phyloP scores from a whole-genome alignment of 2,113 vertebrate species.

The Orycteropus afer region DNA sequence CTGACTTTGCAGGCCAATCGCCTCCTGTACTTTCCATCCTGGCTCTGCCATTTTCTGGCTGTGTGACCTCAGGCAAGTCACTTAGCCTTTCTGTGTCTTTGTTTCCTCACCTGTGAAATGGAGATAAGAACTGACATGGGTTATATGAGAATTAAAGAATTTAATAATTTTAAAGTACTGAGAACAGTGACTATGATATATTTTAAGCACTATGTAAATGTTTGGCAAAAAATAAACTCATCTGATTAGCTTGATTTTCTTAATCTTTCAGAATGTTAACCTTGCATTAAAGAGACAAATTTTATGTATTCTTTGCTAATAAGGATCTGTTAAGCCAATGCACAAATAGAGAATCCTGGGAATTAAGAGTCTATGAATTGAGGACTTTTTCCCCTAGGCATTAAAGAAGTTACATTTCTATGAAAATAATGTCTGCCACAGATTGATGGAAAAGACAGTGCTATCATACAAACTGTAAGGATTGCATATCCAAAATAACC shows the following conservation, averaged over 20 bases:
- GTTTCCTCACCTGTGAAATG: background rate
- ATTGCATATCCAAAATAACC: background rate
- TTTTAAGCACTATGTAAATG: background rate
- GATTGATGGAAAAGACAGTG: background rate
- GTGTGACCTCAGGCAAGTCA: background rate
- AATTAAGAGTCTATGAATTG: conserved; percentile 8
- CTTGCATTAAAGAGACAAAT: background rate
- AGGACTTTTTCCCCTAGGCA: background rate
- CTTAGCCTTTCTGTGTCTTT: background rate
- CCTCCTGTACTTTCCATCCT: accelerated
- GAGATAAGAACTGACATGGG: background rate
- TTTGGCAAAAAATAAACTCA: background rate
- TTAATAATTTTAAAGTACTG: background rate
- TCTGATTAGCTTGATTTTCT: conserved; percentile 4
- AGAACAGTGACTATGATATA: background rate
- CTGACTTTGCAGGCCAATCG: background rate
- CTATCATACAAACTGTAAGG: background rate
- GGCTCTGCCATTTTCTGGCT: background rate
- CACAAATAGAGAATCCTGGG: background rate
- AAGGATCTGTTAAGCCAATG: background rate
- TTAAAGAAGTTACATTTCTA: background rate
- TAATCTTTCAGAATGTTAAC: conserved; percentile 32
- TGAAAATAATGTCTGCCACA: background rate
- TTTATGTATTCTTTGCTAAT: conserved; percentile 17
- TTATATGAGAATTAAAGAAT: background rate